A percentile compares a stretch with the other conserved stretches of the same genome.
phyloP scores from a whole-genome alignment of 2,888 invertebrate genomes.

The Yponomeuta plumbellus region DNA sequence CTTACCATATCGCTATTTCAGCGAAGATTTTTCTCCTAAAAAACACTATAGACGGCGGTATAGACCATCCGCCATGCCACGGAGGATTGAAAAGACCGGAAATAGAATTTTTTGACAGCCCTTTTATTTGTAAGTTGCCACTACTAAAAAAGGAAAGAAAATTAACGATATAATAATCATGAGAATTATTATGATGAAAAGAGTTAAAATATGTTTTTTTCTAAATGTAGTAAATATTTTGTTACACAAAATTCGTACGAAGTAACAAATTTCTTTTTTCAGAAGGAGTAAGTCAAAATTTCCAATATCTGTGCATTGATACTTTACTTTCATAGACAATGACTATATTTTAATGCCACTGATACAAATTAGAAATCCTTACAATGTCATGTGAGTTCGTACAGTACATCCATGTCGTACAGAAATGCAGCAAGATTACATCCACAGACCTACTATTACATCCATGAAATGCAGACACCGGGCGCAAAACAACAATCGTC shows the following conservation, averaged over 20 bases:
- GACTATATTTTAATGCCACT: not conserved
- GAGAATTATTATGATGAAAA: not conserved
- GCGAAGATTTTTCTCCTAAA: slow-evolving; percentile 68
- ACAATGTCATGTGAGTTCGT: not conserved
- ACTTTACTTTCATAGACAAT: slow-evolving; percentile 7
- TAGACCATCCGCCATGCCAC: slow-evolving; percentile 76
- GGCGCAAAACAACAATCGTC: no score
- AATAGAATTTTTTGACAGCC: slow-evolving; percentile 49
- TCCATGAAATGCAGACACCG: no score
- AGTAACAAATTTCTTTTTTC: not conserved
- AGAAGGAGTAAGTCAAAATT: not conserved
- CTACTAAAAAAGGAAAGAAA: slow-evolving; percentile 27
- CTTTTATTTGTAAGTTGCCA: slow-evolving; percentile 46
- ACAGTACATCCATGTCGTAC: no score
- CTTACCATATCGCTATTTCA: slow-evolving; percentile 65
- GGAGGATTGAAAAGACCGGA: slow-evolving; percentile 75
- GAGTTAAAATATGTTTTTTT: not conserved
- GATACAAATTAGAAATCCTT: not conserved
- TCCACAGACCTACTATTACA: no score
- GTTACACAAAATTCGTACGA: no score
- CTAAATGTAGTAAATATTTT: not conserved
- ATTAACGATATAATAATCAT: not conserved
- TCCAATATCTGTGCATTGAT: slow-evolving; percentile 4
- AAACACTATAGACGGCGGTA: slow-evolving; percentile 64
- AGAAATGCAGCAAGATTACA: no score